Conservation (phyloP, 2,888 invertebrate species). For the Synergus japonicus region DNA sequence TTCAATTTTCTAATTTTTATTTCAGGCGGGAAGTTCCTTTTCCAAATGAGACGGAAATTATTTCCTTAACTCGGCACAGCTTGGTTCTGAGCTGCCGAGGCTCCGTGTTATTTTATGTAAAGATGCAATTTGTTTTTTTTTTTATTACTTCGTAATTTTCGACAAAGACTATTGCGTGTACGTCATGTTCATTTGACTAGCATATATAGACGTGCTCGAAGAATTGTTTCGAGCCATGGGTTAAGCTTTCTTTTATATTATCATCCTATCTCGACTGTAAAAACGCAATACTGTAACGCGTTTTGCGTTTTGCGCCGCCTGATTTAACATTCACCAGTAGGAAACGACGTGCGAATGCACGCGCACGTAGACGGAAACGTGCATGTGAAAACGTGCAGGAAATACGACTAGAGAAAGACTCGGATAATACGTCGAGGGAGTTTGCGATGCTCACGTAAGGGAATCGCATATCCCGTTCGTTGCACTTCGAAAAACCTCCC, state of each 20-base stretch:
- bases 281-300: neutral
- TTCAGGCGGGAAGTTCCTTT: no score
- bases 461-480: constrained; percentile 22
- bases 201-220: neutral
- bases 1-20: constrained; percentile 9
- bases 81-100: no score
- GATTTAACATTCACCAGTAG: constrained; percentile 1
- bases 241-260: neutral
- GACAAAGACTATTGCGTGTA: no score
- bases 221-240: neutral
- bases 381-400: constrained; percentile 7
- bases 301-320: neutral
- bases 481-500: constrained; percentile 5
- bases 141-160: no score
- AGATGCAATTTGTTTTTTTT: no score
- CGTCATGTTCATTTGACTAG: no score
- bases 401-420: constrained; percentile 26
- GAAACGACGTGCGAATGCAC: constrained; percentile 2
- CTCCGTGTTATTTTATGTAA: no score
- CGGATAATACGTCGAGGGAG: constrained; percentile 30
- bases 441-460: constrained; percentile 24
- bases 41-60: no score
- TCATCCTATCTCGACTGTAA: neutral
- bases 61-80: no score
- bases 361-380: neutral